Conservation (phyloP, 2,113 vertebrate genomes). For the Osmerus mordax region DNA sequence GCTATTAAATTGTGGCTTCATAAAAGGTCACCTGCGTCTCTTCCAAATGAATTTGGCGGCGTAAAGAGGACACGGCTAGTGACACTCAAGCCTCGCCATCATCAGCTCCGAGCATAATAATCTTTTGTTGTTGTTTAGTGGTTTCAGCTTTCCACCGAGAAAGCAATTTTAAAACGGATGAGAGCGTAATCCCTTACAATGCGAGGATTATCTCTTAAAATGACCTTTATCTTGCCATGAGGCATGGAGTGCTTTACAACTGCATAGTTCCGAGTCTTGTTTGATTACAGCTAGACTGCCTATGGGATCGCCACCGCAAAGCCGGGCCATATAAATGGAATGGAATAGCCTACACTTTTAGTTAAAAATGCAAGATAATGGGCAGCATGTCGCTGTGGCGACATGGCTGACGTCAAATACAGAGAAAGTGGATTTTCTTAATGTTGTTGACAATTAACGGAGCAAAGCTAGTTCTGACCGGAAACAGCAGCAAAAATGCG, state of each 20-base stretch:
- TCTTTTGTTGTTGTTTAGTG: conserved; percentile 70
- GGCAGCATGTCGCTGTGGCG: conserved; percentile 20
- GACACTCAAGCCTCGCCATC: conserved; percentile 34
- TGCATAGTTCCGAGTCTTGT: conserved; percentile 46
- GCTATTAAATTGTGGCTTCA: conserved; percentile 31
- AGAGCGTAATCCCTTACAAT: conserved; percentile 68
- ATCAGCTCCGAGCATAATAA: conserved; percentile 47
- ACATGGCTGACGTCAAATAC: conserved; percentile 15
- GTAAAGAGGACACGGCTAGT: conserved; percentile 27
- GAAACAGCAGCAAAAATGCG: too few relatives aligned
- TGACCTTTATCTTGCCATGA: conserved; percentile 69
- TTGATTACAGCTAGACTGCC: conserved; percentile 56
- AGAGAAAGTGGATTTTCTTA: background rate
- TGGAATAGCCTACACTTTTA: conserved; percentile 22
- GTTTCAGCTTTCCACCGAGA: conserved; percentile 61
- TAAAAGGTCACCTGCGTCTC: conserved; percentile 46
- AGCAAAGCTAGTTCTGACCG: too few relatives aligned
- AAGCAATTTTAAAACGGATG: conserved; percentile 72
- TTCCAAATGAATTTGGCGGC: conserved; percentile 35
- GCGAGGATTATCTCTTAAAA: conserved; percentile 71
- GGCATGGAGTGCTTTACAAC: conserved; percentile 59
- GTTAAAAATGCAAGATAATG: conserved; percentile 23
- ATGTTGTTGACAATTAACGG: too few relatives aligned
- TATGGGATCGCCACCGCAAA: conserved; percentile 46
- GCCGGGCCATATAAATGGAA: conserved; percentile 21